Evolutionary conservation across 2,113 vertebrate species (phyloP).

Genomic region (Chaetops frenatus): DNA sequence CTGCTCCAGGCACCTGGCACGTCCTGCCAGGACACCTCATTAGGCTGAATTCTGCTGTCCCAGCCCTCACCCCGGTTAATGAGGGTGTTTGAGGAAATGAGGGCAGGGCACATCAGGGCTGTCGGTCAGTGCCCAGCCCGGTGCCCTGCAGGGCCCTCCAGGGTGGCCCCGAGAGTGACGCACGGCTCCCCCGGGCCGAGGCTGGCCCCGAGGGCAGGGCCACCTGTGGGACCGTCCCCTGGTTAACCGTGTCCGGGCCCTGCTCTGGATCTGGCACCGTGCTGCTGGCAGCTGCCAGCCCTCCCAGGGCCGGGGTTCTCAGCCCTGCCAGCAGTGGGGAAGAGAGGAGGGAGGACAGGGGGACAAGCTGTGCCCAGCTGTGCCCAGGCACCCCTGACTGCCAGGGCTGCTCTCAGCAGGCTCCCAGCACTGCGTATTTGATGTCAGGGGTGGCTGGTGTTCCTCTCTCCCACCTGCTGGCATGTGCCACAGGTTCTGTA

Average conservation of each 20-base stretch:
- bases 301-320: accelerated
- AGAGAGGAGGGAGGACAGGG: accelerated
- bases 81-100: background rate
- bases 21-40: background rate
- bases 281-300: background rate
- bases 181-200: accelerated
- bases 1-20: background rate
- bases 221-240: background rate
- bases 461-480: background rate
- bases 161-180: accelerated
- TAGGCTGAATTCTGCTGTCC: background rate
- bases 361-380: background rate
- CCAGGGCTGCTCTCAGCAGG: background rate
- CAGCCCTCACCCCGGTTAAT: background rate
- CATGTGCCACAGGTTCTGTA: background rate
- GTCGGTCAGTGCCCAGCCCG: accelerated
- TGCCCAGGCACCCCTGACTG: background rate
- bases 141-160: background rate
- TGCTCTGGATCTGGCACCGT: accelerated
- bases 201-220: background rate
- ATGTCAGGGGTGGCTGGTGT: background rate
- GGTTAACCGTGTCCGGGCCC: background rate
- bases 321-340: background rate
- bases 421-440: background rate
- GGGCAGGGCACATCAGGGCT: background rate